phyloP scores from a whole-genome alignment of 2,113 vertebrate species.

The Varanus komodoensis region DNA sequence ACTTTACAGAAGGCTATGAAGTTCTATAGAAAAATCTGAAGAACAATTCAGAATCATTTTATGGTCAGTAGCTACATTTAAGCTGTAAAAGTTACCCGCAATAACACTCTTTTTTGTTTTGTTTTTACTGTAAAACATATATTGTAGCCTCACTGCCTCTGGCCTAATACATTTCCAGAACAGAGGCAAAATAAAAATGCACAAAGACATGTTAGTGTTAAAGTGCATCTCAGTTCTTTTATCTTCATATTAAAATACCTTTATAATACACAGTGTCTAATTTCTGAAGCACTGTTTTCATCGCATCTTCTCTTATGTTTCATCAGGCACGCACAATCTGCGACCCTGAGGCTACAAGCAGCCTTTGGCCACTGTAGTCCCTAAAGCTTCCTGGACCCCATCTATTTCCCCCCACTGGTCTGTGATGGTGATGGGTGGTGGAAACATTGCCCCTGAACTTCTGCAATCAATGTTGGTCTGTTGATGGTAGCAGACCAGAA shows the following conservation, averaged over 20 bases:
- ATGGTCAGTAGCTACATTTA: conserved; percentile 76
- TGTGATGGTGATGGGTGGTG: too few relatives aligned
- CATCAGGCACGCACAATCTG: not conserved
- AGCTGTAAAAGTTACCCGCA: conserved; percentile 77
- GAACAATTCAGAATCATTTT: conserved; percentile 64
- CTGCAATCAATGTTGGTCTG: too few relatives aligned
- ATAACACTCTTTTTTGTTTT: conserved; percentile 61
- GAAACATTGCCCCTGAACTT: too few relatives aligned
- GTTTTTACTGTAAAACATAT: conserved; percentile 63
- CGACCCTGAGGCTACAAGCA: not conserved
- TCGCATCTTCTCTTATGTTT: not conserved
- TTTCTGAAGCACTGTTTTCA: not conserved
- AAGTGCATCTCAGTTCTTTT: conserved; percentile 63
- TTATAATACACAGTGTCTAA: conserved; percentile 34
- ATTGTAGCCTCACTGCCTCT: conserved; percentile 74
- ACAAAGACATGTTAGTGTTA: conserved; percentile 39
- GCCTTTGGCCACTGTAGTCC: not conserved
- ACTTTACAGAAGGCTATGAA: conserved; percentile 85
- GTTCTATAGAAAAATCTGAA: conserved; percentile 77
- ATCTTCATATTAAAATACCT: conserved; percentile 36
- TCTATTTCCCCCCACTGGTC: too few relatives aligned
- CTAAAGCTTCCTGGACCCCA: too few relatives aligned
- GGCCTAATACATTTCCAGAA: conserved; percentile 66
- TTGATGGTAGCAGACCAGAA: too few relatives aligned
- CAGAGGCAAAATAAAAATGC: conserved; percentile 50